Evolutionary conservation across 2,113 vertebrate species (phyloP), one percentile per base, ranked within the genome.

Genomic region (Megaleporinus macrocephalus): DNA sequence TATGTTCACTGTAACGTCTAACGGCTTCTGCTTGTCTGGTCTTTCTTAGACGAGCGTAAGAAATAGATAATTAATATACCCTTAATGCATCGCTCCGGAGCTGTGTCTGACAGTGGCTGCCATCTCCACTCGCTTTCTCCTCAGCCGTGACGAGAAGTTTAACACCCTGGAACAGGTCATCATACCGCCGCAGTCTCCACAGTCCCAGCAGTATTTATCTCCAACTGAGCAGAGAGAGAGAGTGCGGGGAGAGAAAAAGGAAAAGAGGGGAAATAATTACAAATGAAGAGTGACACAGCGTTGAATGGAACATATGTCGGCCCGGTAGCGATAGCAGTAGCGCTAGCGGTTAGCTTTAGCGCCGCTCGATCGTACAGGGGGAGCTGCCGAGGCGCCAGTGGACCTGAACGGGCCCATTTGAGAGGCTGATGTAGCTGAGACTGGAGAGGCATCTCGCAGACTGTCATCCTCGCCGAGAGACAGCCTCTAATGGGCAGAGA

Each of bases 291-390:
- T 96, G 96, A 97, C 94, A 85, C 87, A 84, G 93, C 95, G 96
- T 95, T 95, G 95, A 98, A 94, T 93, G 93, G 95, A 97, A 95
- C 97, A 97, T 98, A 97, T 98, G 96, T 96, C 95, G 91, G 93
- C 90, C 92, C 93, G 91, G 92, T 93, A 49, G 78, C 65, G 11
- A 22, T 44, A 82, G 82, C 82, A 73, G 82, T 83, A 80, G 86
- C 87, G 86, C 86, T 88, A 79, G 82, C 80, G 83, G 70, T 84
- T 90, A 90, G 89, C 89, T 73, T 80, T 87, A 77, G 75, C 68
- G 49, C 88, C 83, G 88, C 81, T 36, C 53, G 44, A 92, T 93
- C 88, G 92, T 94, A 94, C 94, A 94, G 94, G 94, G 94, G 94
- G 81, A 55, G 92, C 91, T 96, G 94, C 95, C 96, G 96, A 96